Base-by-base conservation (phyloP, 1,140 invertebrate species). In the Drosophila tristis region DNA sequence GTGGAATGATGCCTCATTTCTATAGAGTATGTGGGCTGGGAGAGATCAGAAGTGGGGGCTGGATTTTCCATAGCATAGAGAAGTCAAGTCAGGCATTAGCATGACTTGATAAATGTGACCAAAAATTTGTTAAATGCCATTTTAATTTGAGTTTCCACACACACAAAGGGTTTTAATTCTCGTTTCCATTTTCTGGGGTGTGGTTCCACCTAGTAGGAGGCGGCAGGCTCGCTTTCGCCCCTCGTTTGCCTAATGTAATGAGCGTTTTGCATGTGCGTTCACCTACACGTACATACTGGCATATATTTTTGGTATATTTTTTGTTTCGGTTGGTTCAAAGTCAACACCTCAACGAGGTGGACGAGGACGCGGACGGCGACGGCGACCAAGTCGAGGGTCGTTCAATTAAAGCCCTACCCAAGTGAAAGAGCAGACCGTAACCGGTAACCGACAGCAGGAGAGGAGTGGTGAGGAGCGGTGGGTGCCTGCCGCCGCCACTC, bases 81-180 rank as follows among this genome's bases (percentile, higher is more conserved):
- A 20, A 20, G 20, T 20, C 20, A 85, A 81, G 9, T 39, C 35
- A 11, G 35, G 9, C 35, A 62, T 80, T 66, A 86, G 74, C 67
- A 86, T 74, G 65, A 80, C 53, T 66, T 86, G 81, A 85, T 86
- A 80, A 80, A 85, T 80, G 66, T 62, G 63, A 25, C 51, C 76
- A 67, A 86, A 86, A 39, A 82, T 86, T 81, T 81, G 82, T 87
- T 78, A 86, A 81, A 87, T 87, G 70, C 65, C 61, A 60, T 78
- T 87, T 87, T 86, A 86, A 85, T 81, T 85, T 67, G 55, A 72
- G 78, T 84, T 57, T 66, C 11, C 11, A 13, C 35, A 4, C 3
- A 11, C 35, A 13, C 31, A 35, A 70, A 44, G 42, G 60, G 63
- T 59, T 66, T 79, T 65, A 39, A 42, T 47, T 47, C 7, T 15